phyloP scores from a whole-genome alignment of 2,113 vertebrate genomes.

The Takifugu flavidus region DNA sequence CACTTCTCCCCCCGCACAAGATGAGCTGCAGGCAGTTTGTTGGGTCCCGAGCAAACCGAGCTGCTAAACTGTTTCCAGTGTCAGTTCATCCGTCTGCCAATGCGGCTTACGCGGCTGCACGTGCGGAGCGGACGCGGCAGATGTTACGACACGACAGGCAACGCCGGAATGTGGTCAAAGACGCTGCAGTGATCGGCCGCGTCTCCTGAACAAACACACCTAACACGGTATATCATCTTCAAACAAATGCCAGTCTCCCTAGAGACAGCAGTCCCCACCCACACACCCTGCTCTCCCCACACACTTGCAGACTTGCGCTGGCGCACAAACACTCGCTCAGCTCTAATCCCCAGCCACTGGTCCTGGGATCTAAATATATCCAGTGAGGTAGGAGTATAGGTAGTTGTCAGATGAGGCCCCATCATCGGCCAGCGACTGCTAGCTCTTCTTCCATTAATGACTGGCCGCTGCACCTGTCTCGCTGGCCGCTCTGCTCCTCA shows the following conservation, averaged over 20 bases:
- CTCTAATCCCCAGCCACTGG: constrained; percentile 23
- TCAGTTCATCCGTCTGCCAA: constrained; percentile 1
- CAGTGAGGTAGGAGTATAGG: constrained; percentile 44
- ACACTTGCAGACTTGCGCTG: constrained; percentile 36
- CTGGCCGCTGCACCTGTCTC: constrained; percentile 73
- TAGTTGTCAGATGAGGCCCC: constrained; percentile 64
- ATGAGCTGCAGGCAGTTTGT: neutral
- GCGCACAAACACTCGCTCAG: constrained; percentile 17
- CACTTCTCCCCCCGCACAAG: constrained; percentile 4
- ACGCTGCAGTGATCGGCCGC: too few species aligned
- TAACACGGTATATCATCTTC: constrained; percentile 21
- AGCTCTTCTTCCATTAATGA: constrained; percentile 72
- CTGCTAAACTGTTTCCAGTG: constrained; percentile 4
- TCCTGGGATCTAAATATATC: constrained; percentile 61
- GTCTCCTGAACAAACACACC: constrained; percentile 33
- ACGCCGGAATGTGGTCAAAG: too few species aligned
- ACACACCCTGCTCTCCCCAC: constrained; percentile 18
- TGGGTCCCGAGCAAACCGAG: neutral
- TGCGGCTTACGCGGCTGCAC: neutral
- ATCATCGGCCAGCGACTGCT: constrained; percentile 61
- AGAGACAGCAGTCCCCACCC: constrained; percentile 44
- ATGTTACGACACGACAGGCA: neutral
- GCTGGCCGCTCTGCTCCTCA: constrained; percentile 45
- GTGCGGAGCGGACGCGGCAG: constrained; percentile 18
- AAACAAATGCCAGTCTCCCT: constrained; percentile 51